These are phyloP conservation scores for Leptothorax acervorum DNA, from an alignment of 2,888 invertebrate species.

Conservation along the genomic window DNA sequence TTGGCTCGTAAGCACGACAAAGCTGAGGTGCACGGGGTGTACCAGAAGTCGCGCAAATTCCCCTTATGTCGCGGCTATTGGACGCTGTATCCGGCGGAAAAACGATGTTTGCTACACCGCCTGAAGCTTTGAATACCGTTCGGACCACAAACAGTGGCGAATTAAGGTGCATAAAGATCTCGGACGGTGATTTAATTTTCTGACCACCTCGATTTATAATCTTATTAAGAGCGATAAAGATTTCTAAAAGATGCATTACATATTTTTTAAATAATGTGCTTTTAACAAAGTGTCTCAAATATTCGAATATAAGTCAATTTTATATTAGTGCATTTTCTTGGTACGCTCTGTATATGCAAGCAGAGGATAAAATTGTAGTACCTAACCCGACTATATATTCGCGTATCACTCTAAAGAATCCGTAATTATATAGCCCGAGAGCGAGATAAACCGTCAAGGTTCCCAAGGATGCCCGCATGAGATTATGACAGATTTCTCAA, in stretches of 20 bases:
- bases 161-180: not conserved
- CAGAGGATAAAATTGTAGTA: conserved; percentile 3
- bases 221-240: not conserved
- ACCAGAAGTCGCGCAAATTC: conserved; percentile 38
- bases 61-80: not conserved
- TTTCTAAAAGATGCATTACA: not conserved
- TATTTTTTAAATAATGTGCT: not conserved
- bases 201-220: not conserved
- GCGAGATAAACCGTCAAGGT: conserved; percentile 22
- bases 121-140: not conserved
- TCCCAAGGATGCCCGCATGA: conserved; percentile 5
- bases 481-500: conserved; percentile 30
- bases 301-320: not conserved
- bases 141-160: not conserved
- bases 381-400: not conserved
- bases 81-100: not conserved
- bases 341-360: not conserved
- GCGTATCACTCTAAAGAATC: conserved; percentile 7
- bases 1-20: conserved; percentile 52
- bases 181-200: not conserved
- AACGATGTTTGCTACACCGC: not conserved
- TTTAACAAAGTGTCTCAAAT: not conserved
- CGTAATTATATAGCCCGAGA: conserved; percentile 12
- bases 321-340: not conserved
- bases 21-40: conserved; percentile 42